These are phyloP conservation scores for Hoplostethus mediterraneus DNA, from an alignment of 2,797 vertebrate genomes.

Conservation along the genomic window DNA sequence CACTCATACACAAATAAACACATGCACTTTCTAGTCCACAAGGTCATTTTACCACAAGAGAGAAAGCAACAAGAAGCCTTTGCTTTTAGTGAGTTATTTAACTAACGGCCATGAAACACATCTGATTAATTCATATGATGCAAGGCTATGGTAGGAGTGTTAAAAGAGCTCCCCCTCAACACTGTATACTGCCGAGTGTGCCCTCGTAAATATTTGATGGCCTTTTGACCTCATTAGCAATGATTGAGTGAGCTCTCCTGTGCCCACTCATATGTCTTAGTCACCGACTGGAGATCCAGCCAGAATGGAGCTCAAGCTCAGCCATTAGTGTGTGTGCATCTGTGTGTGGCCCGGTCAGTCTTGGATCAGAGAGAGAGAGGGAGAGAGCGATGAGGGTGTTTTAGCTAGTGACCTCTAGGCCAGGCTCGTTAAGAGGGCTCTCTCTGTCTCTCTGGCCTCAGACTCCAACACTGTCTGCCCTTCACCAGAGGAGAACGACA, in stretches of 20 bases:
- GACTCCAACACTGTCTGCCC: slow-evolving; percentile 57
- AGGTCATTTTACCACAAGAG: slow-evolving; percentile 43
- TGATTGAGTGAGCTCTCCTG: slow-evolving; percentile 76
- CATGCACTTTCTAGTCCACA: slow-evolving; percentile 34
- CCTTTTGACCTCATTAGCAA: slow-evolving; percentile 83
- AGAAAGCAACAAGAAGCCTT: slow-evolving; percentile 31
- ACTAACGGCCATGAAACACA: slow-evolving; percentile 55
- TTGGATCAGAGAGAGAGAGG: slow-evolving; percentile 50
- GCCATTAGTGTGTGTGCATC: slow-evolving; percentile 55
- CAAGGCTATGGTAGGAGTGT: slow-evolving; percentile 33
- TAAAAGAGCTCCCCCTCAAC: slow-evolving; percentile 60
- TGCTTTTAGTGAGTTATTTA: slow-evolving; percentile 54
- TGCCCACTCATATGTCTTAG: slow-evolving; percentile 75
- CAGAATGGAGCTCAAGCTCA: slow-evolving; percentile 34
- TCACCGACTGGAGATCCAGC: slow-evolving; percentile 65
- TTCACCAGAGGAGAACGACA: slow-evolving; percentile 63
- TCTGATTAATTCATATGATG: slow-evolving; percentile 67
- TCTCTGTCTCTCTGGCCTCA: slow-evolving; percentile 47
- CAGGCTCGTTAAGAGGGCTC: slow-evolving; percentile 69
- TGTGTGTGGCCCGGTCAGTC: slow-evolving; percentile 63
- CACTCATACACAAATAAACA: slow-evolving; percentile 5
- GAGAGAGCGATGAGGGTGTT: slow-evolving; percentile 65
- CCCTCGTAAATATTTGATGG: slow-evolving; percentile 83
- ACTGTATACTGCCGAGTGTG: slow-evolving; percentile 64
- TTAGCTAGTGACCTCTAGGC: slow-evolving; percentile 69